Conservation (phyloP, 2,113 vertebrate genomes). For the Urocitellus parryii region DNA sequence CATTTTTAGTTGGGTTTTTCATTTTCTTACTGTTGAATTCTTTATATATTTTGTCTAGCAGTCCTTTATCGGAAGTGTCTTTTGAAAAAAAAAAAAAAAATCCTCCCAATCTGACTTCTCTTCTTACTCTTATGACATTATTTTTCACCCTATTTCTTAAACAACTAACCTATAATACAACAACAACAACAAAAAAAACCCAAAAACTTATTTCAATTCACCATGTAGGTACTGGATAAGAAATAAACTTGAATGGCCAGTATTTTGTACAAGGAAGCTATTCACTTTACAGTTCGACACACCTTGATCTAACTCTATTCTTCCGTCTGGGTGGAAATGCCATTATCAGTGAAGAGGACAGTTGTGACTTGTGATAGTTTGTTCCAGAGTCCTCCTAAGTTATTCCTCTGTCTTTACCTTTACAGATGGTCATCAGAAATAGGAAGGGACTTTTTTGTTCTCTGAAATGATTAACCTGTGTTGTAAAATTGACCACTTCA, state of each 20-base stretch:
- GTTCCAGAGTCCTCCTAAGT: not conserved
- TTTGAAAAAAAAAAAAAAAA: not conserved
- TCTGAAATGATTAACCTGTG: not conserved
- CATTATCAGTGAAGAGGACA: not conserved
- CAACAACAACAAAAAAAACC: not conserved
- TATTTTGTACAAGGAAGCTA: constrained; percentile 30
- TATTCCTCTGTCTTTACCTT: not conserved
- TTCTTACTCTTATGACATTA: not conserved
- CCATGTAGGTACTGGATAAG: not conserved
- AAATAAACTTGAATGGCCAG: constrained; percentile 6
- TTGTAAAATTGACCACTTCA: not conserved
- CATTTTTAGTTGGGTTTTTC: not conserved
- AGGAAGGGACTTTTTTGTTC: not conserved
- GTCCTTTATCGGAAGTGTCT: not conserved
- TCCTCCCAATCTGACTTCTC: constrained; percentile 33
- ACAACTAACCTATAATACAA: not conserved
- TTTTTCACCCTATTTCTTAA: constrained; percentile 36
- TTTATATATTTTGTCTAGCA: not conserved
- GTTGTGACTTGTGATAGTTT: not conserved
- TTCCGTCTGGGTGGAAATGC: constrained; percentile 8
- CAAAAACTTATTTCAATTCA: constrained; percentile 4
- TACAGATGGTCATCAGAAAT: not conserved
- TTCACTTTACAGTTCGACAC: not conserved
- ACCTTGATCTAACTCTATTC: not conserved
- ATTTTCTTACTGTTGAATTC: constrained; percentile 1